A percentile compares a stretch with the other conserved stretches of the same genome.
phyloP scores from a whole-genome alignment of 2,888 invertebrate species.

The Oasisia sp. region DNA sequence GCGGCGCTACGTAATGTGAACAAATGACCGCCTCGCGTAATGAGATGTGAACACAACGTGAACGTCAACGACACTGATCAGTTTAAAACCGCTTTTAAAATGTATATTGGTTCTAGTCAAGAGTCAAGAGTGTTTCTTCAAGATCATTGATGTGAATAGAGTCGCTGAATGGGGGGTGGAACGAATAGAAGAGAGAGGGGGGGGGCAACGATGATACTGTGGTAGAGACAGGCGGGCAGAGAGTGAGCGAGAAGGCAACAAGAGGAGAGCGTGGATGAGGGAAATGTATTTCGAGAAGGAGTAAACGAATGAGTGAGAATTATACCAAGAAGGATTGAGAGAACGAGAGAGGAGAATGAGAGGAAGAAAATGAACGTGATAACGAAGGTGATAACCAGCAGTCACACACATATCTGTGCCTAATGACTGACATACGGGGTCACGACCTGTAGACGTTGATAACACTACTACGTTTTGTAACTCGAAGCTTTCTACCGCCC shows the following conservation, averaged over 20 bases:
- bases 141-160: background rate
- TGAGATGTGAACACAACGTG: too few relatives aligned
- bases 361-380: background rate
- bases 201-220: too few relatives aligned
- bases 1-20: too few relatives aligned
- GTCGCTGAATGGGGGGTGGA: background rate
- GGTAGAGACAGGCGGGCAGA: too few relatives aligned
- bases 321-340: background rate
- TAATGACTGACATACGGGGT: background rate
- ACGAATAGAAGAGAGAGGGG: too few relatives aligned
- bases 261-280: too few relatives aligned
- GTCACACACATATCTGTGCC: background rate
- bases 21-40: too few relatives aligned
- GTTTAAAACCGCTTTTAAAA: too few relatives aligned
- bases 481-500: background rate
- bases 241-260: too few relatives aligned
- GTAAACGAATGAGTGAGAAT: background rate
- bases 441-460: background rate
- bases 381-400: background rate
- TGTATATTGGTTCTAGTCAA: background rate
- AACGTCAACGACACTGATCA: too few relatives aligned
- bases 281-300: background rate
- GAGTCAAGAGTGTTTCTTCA: background rate
- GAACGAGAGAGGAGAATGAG: background rate
- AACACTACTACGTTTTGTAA: background rate